These are phyloP conservation scores for Hestina assimilis DNA, from an alignment of 1,140 invertebrate species.

Conservation along the genomic window DNA sequence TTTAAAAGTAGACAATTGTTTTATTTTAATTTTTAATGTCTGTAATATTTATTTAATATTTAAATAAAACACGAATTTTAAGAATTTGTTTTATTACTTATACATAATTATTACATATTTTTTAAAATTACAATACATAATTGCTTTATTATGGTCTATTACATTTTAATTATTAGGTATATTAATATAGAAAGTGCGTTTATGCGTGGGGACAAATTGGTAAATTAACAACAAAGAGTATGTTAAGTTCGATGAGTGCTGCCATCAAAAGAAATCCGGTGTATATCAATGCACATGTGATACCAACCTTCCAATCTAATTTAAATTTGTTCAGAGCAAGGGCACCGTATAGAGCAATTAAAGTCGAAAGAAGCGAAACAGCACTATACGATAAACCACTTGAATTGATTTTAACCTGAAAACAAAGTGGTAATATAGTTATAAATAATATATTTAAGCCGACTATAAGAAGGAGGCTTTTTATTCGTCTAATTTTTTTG, in stretches of 20 bases:
- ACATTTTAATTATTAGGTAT: no score
- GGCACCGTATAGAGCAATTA: constrained; percentile 87
- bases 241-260: constrained; percentile 90
- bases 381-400: constrained; percentile 90
- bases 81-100: no score
- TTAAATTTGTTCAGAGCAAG: constrained; percentile 89
- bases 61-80: no score
- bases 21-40: no score
- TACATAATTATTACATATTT: no score
- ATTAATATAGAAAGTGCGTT: background rate
- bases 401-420: constrained; percentile 84
- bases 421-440: constrained; percentile 14
- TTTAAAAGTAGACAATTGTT: no score
- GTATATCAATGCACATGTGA: constrained; percentile 88
- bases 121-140: no score
- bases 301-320: constrained; percentile 87
- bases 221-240: constrained; percentile 91
- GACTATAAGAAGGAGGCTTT: no score
- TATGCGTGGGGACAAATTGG: constrained; percentile 82
- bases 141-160: no score
- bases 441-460: no score
- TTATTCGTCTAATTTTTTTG: no score
- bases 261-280: constrained; percentile 87
- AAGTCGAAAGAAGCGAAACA: constrained; percentile 87
- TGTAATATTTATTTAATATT: no score